These are phyloP conservation scores for Rhinogobius similis DNA, from an alignment of 2,113 vertebrate species.

Conservation along the genomic window DNA sequence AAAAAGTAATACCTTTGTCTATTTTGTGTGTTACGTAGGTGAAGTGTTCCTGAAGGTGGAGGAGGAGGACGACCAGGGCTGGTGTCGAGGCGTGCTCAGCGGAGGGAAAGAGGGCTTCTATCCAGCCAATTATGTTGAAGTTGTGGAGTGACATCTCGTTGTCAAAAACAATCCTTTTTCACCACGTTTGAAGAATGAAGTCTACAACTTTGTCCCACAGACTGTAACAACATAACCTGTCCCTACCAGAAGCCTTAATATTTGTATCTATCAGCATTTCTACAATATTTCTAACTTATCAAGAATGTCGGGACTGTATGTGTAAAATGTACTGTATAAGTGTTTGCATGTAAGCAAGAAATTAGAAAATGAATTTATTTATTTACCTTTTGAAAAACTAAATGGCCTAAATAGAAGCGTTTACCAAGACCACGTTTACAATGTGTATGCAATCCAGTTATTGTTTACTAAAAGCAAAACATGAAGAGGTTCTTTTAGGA, in stretches of 20 bases:
- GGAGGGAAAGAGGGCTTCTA: slow-evolving; percentile 82
- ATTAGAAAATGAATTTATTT: slow-evolving; percentile 48
- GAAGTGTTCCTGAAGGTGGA: slow-evolving; percentile 83
- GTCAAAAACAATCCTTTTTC: slow-evolving; percentile 30
- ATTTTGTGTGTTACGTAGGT: slow-evolving; percentile 53
- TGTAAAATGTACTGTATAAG: slow-evolving; percentile 11
- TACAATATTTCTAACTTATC: slow-evolving; percentile 43
- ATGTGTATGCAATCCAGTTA: slow-evolving; percentile 29
- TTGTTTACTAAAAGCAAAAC: slow-evolving; percentile 46
- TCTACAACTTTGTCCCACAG: slow-evolving; percentile 28
- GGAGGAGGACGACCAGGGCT: slow-evolving; percentile 86
- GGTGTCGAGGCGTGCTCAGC: slow-evolving; percentile 82
- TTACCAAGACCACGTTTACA: slow-evolving; percentile 46
- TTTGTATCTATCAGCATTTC: slow-evolving; percentile 36
- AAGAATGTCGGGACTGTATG: slow-evolving; percentile 22
- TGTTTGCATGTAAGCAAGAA: slow-evolving; percentile 34
- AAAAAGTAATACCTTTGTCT: neutral
- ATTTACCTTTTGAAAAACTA: slow-evolving; percentile 36
- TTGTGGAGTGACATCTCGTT: slow-evolving; percentile 56
- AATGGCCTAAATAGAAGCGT: neutral
- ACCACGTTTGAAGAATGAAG: slow-evolving; percentile 14
- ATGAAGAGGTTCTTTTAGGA: slow-evolving; percentile 14
- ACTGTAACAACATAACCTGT: slow-evolving; percentile 18
- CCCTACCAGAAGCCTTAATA: slow-evolving; percentile 37
- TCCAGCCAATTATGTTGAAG: slow-evolving; percentile 83